A percentile compares a stretch with the other conserved stretches of the same genome.
These are phyloP conservation scores for Pseudomugil gertrudae DNA, from an alignment of 2,797 vertebrate genomes.

Conservation along the genomic window DNA sequence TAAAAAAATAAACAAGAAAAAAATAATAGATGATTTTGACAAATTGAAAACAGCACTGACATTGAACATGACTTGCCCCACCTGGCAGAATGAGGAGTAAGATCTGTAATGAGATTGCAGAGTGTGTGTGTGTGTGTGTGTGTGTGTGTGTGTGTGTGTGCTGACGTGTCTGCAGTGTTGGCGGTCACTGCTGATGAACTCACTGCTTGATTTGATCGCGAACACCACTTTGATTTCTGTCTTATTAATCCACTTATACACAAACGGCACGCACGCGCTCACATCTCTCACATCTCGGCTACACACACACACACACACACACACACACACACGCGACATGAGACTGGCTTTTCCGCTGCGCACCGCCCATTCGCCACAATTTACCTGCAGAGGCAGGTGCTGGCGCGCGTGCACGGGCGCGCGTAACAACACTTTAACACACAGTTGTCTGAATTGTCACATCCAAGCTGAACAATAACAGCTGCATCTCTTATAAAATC, in stretches of 20 bases:
- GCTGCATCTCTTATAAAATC: neutral
- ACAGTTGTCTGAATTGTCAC: slow-evolving; percentile 49
- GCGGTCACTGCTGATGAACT: slow-evolving; percentile 20
- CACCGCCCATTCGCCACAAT: slow-evolving; percentile 9
- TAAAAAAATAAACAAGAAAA: slow-evolving; percentile 4
- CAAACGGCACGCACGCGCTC: neutral
- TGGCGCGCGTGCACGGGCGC: slow-evolving; percentile 10
- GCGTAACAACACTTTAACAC: slow-evolving; percentile 34
- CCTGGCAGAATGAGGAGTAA: slow-evolving; percentile 32
- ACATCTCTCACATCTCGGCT: neutral
- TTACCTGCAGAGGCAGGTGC: slow-evolving; percentile 62
- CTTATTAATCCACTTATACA: slow-evolving; percentile 1
- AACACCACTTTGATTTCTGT: slow-evolving; percentile 22
- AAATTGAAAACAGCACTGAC: slow-evolving; percentile 29
- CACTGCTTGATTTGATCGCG: slow-evolving; percentile 12
- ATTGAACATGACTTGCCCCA: slow-evolving; percentile 39
- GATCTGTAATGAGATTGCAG: slow-evolving; percentile 4
- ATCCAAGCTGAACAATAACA: slow-evolving; percentile 16
- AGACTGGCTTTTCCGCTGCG: neutral
- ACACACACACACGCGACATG: slow-evolving; percentile 1
- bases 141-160: slow-evolving; percentile 9
- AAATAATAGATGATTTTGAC: slow-evolving; percentile 31
- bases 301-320: slow-evolving; percentile 5
- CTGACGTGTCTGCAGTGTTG: slow-evolving; percentile 3
- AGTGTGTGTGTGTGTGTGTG: neutral